A percentile compares a stretch with the other conserved stretches of the same genome.
Evolutionary conservation across 2,113 vertebrate genomes (phyloP).

Genomic region (Aythya baeri): DNA sequence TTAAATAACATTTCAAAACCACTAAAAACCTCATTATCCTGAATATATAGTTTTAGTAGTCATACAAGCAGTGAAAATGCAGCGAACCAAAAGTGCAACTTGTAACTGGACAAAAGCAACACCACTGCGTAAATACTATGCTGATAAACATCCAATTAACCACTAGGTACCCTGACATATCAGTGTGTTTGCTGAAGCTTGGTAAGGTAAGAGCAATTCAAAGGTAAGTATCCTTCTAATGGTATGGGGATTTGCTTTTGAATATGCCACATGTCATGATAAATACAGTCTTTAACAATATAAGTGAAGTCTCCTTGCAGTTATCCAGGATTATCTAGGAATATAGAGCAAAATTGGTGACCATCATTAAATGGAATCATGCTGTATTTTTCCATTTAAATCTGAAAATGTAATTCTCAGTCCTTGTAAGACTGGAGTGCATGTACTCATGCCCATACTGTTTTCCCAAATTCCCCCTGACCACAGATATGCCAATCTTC

Average conservation of each 20-base stretch:
- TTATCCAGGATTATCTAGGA: background rate
- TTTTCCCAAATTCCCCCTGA: background rate
- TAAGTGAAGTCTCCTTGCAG: background rate
- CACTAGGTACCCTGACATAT: constrained; percentile 7
- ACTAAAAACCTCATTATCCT: constrained; percentile 33
- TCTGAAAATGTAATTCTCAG: background rate
- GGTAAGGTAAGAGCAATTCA: constrained; percentile 20
- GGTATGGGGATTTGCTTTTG: constrained; percentile 42
- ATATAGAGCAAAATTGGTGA: background rate
- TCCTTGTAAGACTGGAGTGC: background rate
- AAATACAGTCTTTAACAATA: background rate
- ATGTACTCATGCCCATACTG: background rate
- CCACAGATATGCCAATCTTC: background rate
- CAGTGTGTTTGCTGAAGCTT: constrained; percentile 44
- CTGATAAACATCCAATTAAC: constrained; percentile 50
- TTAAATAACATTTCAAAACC: constrained; percentile 56
- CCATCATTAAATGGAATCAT: background rate
- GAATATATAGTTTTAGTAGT: constrained; percentile 19
- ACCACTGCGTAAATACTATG: constrained; percentile 4
- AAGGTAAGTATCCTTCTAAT: constrained; percentile 31
- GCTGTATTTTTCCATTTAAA: constrained; percentile 17
- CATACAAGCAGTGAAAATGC: constrained; percentile 9
- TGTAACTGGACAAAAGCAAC: background rate
- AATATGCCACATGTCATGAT: constrained; percentile 1
- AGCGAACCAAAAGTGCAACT: constrained; percentile 31